Evolutionary conservation across 2,888 invertebrate species (phyloP).

Genomic region (Chalcosyrphus nemorum): DNA sequence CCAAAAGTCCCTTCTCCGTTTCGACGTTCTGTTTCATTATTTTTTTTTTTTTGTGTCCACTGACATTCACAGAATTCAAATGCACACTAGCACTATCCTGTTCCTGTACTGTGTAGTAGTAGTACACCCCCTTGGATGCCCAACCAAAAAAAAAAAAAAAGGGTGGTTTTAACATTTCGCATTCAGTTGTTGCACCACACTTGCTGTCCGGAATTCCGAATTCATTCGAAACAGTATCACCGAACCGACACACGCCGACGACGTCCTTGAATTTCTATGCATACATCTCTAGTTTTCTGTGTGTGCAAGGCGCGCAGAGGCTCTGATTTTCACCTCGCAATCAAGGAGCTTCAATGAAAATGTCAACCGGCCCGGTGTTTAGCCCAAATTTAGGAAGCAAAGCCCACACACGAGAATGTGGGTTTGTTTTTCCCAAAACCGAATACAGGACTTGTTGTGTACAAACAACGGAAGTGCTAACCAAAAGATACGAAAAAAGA

Average conservation of each 20-base stretch:
- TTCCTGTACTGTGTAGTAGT: conserved; percentile 9
- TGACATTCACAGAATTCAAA: conserved; percentile 68
- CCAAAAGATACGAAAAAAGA: conserved; percentile 32
- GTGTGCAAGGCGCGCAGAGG: conserved; percentile 27
- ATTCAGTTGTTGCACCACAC: conserved; percentile 72
- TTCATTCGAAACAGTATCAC: conserved; percentile 53
- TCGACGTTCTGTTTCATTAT: conserved; percentile 5
- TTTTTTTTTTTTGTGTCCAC: conserved; percentile 47
- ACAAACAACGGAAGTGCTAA: conserved; percentile 35
- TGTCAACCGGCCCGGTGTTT: conserved; percentile 34
- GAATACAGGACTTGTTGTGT: background rate
- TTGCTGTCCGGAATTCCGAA: conserved; percentile 70
- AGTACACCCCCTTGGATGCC: conserved; percentile 18
- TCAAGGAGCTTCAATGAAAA: conserved; percentile 62
- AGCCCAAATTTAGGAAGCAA: conserved; percentile 25
- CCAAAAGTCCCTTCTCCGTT: conserved; percentile 75
- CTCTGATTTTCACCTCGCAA: conserved; percentile 9
- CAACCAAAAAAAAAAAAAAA: conserved; percentile 15
- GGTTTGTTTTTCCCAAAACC: background rate
- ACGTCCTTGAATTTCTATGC: conserved; percentile 65
- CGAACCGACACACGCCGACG: conserved; percentile 19
- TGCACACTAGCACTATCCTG: conserved; percentile 51
- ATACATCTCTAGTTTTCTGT: conserved; percentile 32
- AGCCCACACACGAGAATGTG: background rate
- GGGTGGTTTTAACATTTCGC: conserved; percentile 73